Base-by-base conservation (phyloP, 2,888 invertebrate species). In the Chrysolina haemoptera region DNA sequence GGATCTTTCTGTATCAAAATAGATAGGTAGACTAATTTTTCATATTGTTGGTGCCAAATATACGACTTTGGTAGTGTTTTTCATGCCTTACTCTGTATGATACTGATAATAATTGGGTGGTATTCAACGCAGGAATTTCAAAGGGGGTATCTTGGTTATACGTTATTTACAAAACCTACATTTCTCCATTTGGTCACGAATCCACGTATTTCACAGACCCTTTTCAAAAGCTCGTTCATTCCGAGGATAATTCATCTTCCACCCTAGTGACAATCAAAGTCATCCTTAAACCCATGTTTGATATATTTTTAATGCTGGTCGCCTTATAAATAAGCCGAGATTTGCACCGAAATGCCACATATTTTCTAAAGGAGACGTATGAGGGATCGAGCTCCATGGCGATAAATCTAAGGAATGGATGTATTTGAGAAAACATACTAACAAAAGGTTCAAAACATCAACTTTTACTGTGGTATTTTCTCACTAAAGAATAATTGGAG, bases 241-340 rank as follows among this genome's bases (percentile, higher is more conserved):
- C 12, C 10, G 18, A 20, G 53, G 12, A 53, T 53, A 53, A 53
- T 53, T 20, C 53, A 53, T 53, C 53, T 53, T 20, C 53, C 18
- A 53, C 18, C 53, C 20, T 20, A 20, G 53, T 53, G 53, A 53
- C 53, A 53, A 53, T 53, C 53, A 53, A 20, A 18, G 22, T 53
- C 20, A 12, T 53, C 53, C 53, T 11, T 12, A 53, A 53, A 53
- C 53, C 53, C 53, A 11, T 53, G 53, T 53, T 35, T 53, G 53
- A 22, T 53, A 20, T 53, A 53, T 53, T 53, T 53, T 53, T 53
- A 53, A 53, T 53, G 53, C 53, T 20, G 20, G 53, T 53, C 11
- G 53, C 53, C 18, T 53, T 53, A 53, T 53, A 18, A 53, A 53
- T 53, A 20, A 53, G 53, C 22, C 11, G 18, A 18, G 53, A 53